These are phyloP conservation scores for Sebastes kiyomatsui DNA, from an alignment of 2,797 vertebrate genomes.

Conservation along the genomic window DNA sequence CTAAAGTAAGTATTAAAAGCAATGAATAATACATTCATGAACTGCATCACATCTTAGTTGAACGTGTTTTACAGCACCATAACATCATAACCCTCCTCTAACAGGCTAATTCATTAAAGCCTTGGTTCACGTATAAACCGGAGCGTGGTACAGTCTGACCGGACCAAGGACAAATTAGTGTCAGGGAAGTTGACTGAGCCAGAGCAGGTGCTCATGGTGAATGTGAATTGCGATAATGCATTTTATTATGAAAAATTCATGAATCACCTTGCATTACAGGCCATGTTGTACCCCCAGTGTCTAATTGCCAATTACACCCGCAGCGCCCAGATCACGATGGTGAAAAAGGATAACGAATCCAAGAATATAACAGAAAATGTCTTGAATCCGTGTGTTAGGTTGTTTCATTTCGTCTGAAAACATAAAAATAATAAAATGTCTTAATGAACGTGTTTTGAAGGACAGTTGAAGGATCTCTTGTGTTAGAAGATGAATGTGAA, in stretches of 20 bases:
- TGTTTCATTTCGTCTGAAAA: neutral
- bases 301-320: slow-evolving; percentile 69
- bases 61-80: neutral
- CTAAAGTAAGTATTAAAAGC: neutral
- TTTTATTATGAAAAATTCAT: slow-evolving; percentile 75
- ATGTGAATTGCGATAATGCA: slow-evolving; percentile 52
- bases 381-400: neutral
- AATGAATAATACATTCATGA: slow-evolving; percentile 9
- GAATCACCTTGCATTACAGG: slow-evolving; percentile 43
- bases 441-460: slow-evolving; percentile 13
- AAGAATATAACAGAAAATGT: neutral
- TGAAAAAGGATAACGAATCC: slow-evolving; percentile 12
- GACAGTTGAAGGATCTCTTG: slow-evolving; percentile 2
- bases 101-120: neutral
- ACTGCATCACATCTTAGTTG: slow-evolving; percentile 22
- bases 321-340: slow-evolving; percentile 33
- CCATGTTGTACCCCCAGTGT: neutral
- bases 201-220: slow-evolving; percentile 48
- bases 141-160: slow-evolving; percentile 6
- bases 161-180: slow-evolving; percentile 62
- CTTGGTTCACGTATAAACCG: neutral
- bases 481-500: neutral
- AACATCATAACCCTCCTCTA: slow-evolving; percentile 18
- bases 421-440: slow-evolving; percentile 11
- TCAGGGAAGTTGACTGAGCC: slow-evolving; percentile 44